Percentiles rank a stretch among this genome's conserved stretches.
phyloP scores from a whole-genome alignment of 2,888 invertebrate species.

The Adelognathus sp. region DNA sequence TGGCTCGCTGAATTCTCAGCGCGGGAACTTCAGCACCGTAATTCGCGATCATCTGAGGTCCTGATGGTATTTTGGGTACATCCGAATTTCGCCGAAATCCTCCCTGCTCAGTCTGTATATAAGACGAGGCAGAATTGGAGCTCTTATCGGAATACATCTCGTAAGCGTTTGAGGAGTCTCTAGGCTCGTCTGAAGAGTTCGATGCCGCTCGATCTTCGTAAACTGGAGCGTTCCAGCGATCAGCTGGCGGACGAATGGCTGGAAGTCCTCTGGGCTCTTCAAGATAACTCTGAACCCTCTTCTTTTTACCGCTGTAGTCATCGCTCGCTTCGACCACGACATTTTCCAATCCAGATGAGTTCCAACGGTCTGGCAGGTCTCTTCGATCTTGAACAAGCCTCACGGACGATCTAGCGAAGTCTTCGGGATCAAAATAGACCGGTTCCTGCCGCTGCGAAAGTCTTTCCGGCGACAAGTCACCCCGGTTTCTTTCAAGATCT shows the following conservation, averaged over 20 bases:
- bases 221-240: neutral
- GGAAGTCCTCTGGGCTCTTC: neutral
- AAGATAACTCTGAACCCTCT: neutral
- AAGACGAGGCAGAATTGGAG: neutral
- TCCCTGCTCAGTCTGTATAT: constrained; percentile 8
- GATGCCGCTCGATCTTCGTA: neutral
- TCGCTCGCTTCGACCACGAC: neutral
- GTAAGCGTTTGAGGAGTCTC: constrained; percentile 1
- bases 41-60: neutral
- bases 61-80: neutral
- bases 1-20: constrained; percentile 37
- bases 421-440: constrained; percentile 21
- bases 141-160: constrained; percentile 25
- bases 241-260: neutral
- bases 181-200: neutral
- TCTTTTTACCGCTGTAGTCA: neutral
- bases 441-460: constrained; percentile 1
- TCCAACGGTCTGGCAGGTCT: constrained; percentile 5
- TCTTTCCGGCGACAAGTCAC: neutral
- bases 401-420: constrained; percentile 8
- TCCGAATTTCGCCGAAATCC: neutral
- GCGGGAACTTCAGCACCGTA: constrained; percentile 36
- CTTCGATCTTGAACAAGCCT: constrained; percentile 38
- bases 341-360: constrained; percentile 21
- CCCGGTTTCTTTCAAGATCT: neutral